Conservation (phyloP, 2,888 invertebrate genomes). For the Allacma fusca region DNA sequence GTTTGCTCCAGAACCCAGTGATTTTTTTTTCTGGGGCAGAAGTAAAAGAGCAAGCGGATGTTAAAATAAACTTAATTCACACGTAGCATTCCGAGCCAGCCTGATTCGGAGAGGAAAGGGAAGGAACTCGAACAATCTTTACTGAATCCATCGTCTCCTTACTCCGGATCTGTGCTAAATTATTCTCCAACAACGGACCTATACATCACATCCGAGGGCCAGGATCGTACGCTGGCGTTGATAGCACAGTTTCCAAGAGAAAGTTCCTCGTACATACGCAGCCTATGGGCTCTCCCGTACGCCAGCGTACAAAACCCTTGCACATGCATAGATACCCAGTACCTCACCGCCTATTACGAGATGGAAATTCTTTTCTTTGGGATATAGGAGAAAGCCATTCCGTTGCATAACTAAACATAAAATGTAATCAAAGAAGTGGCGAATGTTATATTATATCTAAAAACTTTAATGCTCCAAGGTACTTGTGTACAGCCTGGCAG, state of each 20-base stretch:
- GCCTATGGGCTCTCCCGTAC: no score
- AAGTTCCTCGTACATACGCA: no score
- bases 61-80: no score
- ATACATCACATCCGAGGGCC: no score
- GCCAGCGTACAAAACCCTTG: no score
- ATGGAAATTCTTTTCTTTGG: neutral
- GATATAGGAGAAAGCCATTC: neutral
- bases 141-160: slow-evolving; percentile 9
- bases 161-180: slow-evolving; percentile 2
- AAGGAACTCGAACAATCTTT: slow-evolving; percentile 1
- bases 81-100: no score
- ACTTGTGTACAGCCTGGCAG: neutral
- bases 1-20: no score
- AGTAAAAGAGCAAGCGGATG: neutral
- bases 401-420: neutral
- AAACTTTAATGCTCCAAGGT: neutral
- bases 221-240: neutral
- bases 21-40: neutral
- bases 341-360: no score
- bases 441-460: neutral
- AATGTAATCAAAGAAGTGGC: slow-evolving; percentile 24
- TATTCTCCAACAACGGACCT: neutral
- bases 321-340: no score
- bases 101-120: neutral
- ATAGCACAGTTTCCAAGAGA: neutral